These are phyloP conservation scores for Centrocercus urophasianus DNA, from an alignment of 2,113 vertebrate species.

Conservation along the genomic window DNA sequence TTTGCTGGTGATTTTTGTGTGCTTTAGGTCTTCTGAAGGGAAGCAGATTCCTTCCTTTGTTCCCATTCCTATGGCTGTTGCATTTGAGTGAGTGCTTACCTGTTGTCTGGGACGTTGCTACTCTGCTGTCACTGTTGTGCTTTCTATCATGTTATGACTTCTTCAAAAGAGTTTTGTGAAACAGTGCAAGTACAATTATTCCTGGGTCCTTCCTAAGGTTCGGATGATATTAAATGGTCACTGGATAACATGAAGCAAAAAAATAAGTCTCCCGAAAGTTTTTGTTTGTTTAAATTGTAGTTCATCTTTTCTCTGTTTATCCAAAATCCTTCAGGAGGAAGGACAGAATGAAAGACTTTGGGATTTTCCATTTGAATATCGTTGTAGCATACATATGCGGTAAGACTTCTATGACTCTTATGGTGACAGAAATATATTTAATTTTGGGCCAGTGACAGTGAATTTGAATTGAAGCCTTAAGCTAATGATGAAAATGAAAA, in stretches of 20 bases:
- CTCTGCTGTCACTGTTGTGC: too few relatives aligned
- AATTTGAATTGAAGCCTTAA: neutral
- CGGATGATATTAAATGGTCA: neutral
- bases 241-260: neutral
- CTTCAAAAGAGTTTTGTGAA: neutral
- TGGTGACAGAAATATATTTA: neutral
- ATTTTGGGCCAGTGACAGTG: neutral
- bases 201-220: neutral
- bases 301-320: neutral
- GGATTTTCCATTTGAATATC: neutral
- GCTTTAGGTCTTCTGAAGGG: too few relatives aligned
- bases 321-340: neutral
- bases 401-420: neutral
- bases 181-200: neutral
- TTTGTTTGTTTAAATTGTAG: neutral
- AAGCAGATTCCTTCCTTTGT: too few relatives aligned
- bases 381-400: neutral
- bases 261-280: rapidly evolving
- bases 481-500: neutral
- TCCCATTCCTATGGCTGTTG: too few relatives aligned
- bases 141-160: neutral
- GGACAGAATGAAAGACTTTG: neutral
- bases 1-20: too few relatives aligned
- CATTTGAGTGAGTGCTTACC: too few relatives aligned
- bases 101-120: too few relatives aligned